Conservation (phyloP, 2,113 vertebrate genomes). For the Phasianus colchicus region DNA sequence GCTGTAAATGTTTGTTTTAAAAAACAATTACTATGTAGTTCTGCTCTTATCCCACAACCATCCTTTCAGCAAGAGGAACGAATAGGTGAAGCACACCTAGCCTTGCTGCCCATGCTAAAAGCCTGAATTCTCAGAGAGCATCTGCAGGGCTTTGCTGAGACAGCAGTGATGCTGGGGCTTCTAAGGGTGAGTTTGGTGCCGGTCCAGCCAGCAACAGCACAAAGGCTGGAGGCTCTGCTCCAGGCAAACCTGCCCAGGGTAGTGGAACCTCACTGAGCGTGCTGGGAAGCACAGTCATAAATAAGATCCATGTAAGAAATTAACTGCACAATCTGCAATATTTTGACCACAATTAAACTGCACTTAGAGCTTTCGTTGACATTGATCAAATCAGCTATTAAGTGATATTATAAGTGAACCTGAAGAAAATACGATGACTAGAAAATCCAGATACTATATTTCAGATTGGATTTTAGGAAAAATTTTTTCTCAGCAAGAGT, state of each 20-base stretch:
- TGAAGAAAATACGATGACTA: neutral
- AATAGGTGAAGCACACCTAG: neutral
- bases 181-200: neutral
- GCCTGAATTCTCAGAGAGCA: neutral
- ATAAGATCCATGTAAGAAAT: neutral
- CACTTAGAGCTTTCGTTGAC: neutral
- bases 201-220: neutral
- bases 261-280: neutral
- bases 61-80: neutral
- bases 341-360: conserved; percentile 23
- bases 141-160: neutral
- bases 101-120: neutral
- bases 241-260: neutral
- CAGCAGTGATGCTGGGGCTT: neutral
- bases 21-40: neutral
- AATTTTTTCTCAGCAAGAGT: too few relatives aligned
- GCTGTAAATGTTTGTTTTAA: neutral
- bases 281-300: neutral
- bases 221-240: neutral
- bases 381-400: neutral
- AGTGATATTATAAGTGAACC: neutral
- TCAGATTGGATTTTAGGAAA: too few relatives aligned
- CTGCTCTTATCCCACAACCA: neutral
- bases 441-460: neutral
- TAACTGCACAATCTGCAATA: neutral